Evolutionary conservation across 2,113 vertebrate species (phyloP), one percentile per base, ranked within the genome.

Genomic region (Nematolebias whitei): DNA sequence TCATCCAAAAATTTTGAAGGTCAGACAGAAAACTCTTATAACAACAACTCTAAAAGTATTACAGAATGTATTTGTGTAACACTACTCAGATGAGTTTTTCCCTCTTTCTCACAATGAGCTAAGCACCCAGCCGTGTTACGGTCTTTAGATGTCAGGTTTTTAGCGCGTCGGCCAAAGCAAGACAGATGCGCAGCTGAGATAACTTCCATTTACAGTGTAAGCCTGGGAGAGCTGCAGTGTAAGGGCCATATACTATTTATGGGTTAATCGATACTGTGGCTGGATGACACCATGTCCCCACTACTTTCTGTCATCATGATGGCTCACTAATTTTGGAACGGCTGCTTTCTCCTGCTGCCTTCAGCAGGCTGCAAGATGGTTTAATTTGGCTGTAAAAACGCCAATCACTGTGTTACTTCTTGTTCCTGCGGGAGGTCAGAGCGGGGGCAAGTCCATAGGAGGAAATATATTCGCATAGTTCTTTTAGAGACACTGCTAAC

Each of bases 241-340:
- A 92, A 92, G 94, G 94, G 93, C 94, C 93, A 92, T 94, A 84
- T 86, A 87, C 78, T 89, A 95, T 95, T 93, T 94, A 95, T 94
- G 89, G 87, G 83, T 91, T 92, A 94, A 96, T 98, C 95, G 91
- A 96, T 96, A 95, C 93, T 87, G 92, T 94, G 91, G 93, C 93
- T 90, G 95, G 95, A 95, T 95, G 95, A 96, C 95, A 96, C 94
- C 92, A 83, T 95, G 95, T 96, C 94, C 92, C 88, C 86, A 85
- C 93, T 95, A 95, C 94, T 95, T 96, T 96, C 96, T 94, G 94
- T 94, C 93, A 94, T 88, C 90, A 94, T 95, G 95, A 96, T 94
- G 94, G 95, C 93, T 95, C 94, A 94, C 95, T 96, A 95, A 97
- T 96, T 96, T 95, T 93, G 94, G 94, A 94, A 90, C 89, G 92